These are phyloP conservation scores for Calypte anna DNA, from an alignment of 2,113 vertebrate genomes.

Conservation along the genomic window DNA sequence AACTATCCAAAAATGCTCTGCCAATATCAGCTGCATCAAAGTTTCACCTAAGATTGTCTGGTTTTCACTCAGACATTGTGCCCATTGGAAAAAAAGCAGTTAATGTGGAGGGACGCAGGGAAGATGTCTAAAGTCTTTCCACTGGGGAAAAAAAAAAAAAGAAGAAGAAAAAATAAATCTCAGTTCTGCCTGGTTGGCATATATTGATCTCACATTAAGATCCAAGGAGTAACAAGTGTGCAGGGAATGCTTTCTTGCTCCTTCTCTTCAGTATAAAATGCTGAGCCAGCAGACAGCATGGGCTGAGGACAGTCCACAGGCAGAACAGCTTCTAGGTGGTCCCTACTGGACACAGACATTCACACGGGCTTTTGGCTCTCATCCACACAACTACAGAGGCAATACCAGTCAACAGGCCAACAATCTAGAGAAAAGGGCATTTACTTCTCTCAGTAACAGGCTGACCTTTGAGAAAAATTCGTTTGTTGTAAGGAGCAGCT, in stretches of 20 bases:
- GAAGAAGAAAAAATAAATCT: neutral
- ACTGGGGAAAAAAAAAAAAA: no score
- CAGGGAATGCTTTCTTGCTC: neutral
- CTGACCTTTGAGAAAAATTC: neutral
- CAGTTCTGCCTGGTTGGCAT: neutral
- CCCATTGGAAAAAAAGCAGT: neutral
- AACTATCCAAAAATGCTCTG: neutral
- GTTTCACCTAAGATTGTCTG: neutral
- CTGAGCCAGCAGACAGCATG: neutral
- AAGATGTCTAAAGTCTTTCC: neutral
- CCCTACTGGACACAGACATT: neutral
- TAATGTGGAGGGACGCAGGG: neutral
- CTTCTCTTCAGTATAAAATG: neutral
- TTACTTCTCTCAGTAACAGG: neutral
- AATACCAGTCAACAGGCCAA: neutral
- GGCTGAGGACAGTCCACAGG: neutral
- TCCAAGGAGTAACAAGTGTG: neutral
- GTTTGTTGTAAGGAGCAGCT: neutral
- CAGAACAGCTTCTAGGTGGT: neutral
- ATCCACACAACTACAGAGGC: neutral
- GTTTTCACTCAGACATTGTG: neutral
- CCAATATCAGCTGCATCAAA: neutral
- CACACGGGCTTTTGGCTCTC: fast-evolving
- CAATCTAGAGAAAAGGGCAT: neutral
- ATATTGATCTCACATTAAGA: neutral